Evolutionary conservation across 1,140 invertebrate genomes (phyloP), one percentile per base, ranked within the genome.

Genomic region (Alviniconcha marisindica): DNA sequence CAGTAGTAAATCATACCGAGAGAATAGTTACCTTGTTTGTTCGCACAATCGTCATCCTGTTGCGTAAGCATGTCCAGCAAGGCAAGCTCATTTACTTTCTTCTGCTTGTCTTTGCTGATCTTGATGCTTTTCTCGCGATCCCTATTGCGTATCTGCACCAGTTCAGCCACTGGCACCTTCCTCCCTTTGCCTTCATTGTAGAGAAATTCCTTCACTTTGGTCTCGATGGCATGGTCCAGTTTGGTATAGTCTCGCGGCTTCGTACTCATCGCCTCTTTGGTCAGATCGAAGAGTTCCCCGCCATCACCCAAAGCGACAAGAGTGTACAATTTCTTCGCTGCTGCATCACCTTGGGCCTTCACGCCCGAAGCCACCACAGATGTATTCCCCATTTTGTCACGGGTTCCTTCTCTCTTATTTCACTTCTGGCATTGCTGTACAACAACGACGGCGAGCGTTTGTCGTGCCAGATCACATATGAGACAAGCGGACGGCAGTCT

Each of bases 171-270:
- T 0, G 97, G 97, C 88, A 99, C 96, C 92, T 97, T 96, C 79
- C 96, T 96, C 0, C 98, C 98, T 89, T 96, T 95, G 1, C 98
- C 98, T 91, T 96, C 96, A 90, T 99, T 98, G 92, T 99, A 99
- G 14, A 99, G 92, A 94, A 97, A 98, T 0, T 96, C 97, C 88
- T 97, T 96, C 1, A 99, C 96, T 93, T 98, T 97, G 7, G 96
- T 97, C 92, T 97, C 96, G 42, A 93, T 92, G 81, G 84, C 88
- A 14, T 90, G 84, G 84, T 93, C 88, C 66, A 90, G 42, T 83
- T 92, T 85, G 44, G 79, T 87, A 69, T 87, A 89, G 98, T 97
- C 4, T 7, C 44, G 33, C 15, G 31, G 96, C 96, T 93, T 88
- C 12, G 87, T 92, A 86, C 87, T 88, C 42, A 87, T 89, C 12